Evolutionary conservation across 2,113 vertebrate genomes (phyloP).

Genomic region (Archocentrus centrarchus): DNA sequence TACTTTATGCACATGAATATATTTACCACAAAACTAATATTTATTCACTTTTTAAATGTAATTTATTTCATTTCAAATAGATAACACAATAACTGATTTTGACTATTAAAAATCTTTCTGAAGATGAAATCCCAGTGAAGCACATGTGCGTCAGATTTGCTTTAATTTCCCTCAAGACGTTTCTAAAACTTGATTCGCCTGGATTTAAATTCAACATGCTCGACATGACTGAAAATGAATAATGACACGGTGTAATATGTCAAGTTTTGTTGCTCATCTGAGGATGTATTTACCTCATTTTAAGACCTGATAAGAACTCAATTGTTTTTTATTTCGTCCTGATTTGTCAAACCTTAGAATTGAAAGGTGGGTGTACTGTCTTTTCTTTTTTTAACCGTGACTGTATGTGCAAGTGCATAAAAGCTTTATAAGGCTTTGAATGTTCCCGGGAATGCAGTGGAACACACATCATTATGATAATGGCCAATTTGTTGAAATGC

Average conservation of each 20-base stretch:
- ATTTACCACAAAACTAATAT: not conserved
- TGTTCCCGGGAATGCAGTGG: not conserved
- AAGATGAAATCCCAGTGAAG: not conserved
- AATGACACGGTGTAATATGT: not conserved
- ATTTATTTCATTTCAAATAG: not conserved
- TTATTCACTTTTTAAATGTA: not conserved
- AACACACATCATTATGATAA: not conserved
- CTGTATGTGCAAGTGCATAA: not conserved
- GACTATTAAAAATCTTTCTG: not conserved
- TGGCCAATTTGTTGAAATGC: not conserved
- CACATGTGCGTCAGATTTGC: not conserved
- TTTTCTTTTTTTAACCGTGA: not conserved
- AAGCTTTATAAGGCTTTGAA: not conserved
- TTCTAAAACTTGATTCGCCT: not conserved
- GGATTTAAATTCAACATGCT: not conserved
- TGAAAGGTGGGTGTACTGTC: too few species aligned
- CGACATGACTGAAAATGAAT: not conserved
- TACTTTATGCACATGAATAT: not conserved
- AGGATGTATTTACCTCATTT: not conserved
- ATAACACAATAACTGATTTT: not conserved
- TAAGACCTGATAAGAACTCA: not conserved
- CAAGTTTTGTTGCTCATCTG: not conserved
- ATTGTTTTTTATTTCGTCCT: not conserved
- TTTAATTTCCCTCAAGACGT: not conserved
- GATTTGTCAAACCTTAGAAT: not conserved